phyloP scores from a whole-genome alignment of 1,140 invertebrate genomes.

The Chrysomallon squamiferum region DNA sequence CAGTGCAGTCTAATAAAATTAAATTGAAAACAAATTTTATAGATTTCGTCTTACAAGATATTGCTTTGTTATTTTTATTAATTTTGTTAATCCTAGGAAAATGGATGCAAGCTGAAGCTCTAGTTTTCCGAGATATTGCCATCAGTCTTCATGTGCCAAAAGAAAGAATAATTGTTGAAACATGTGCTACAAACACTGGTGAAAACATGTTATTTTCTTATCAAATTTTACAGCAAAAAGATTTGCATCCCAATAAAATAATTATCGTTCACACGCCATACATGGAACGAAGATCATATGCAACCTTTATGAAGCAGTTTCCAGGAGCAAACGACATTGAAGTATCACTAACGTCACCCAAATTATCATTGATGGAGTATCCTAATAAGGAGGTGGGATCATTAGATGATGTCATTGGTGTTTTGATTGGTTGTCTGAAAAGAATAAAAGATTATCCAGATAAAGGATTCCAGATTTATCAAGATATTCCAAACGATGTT shows the following conservation, averaged over 20 bases:
- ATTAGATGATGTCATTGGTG: slow-evolving; percentile 34
- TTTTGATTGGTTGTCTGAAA: slow-evolving; percentile 37
- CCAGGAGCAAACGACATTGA: slow-evolving; percentile 11
- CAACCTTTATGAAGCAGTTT: slow-evolving; percentile 56
- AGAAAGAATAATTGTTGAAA: slow-evolving; percentile 35
- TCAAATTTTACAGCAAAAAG: slow-evolving; percentile 12
- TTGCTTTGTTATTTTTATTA: too few relatives aligned
- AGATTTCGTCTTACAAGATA: too few relatives aligned
- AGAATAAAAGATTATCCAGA: slow-evolving; percentile 38
- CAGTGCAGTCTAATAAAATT: too few relatives aligned
- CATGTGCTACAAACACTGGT: slow-evolving; percentile 45
- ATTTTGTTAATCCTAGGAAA: too few relatives aligned
- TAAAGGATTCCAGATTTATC: slow-evolving; percentile 39
- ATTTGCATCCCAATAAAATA: slow-evolving; percentile 16
- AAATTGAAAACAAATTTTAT: too few relatives aligned
- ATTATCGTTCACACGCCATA: slow-evolving; percentile 50
- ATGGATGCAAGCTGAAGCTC: slow-evolving; percentile 41
- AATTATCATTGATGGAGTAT: slow-evolving; percentile 37
- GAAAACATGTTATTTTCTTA: slow-evolving; percentile 49
- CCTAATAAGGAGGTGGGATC: slow-evolving; percentile 36
- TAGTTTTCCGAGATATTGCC: slow-evolving; percentile 42
- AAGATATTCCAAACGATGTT: slow-evolving; percentile 36
- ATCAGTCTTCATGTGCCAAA: slow-evolving; percentile 32
- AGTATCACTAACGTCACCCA: slow-evolving; percentile 38
- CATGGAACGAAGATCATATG: slow-evolving; percentile 44